phyloP scores from a whole-genome alignment of 2,113 vertebrate species.

The Takifugu bimaculatus region DNA sequence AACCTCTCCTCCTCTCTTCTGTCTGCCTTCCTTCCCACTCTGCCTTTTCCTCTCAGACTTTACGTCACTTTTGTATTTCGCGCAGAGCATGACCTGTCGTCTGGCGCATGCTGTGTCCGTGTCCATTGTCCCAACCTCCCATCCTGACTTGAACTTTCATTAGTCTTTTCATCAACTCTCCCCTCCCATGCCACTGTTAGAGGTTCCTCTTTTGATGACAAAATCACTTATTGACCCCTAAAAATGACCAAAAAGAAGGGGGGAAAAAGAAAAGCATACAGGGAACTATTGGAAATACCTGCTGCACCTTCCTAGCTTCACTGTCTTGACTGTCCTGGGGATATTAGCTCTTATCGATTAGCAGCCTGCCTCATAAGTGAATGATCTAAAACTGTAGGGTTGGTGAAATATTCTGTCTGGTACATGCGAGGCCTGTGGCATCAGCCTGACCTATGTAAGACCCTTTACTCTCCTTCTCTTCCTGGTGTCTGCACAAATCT shows the following conservation, averaged over 20 bases:
- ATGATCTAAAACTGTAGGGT: slow-evolving; percentile 72
- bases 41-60: slow-evolving; percentile 39
- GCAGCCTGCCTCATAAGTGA: slow-evolving; percentile 70
- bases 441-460: slow-evolving; percentile 80
- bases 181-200: slow-evolving; percentile 80
- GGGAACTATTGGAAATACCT: slow-evolving; percentile 66
- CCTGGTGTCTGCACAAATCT: slow-evolving; percentile 26
- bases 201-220: slow-evolving; percentile 82
- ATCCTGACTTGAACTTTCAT: slow-evolving; percentile 75
- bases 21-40: slow-evolving; percentile 37
- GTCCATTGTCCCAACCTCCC: slow-evolving; percentile 65
- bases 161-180: slow-evolving; percentile 77
- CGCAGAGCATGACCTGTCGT: slow-evolving; percentile 85
- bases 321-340: slow-evolving; percentile 77
- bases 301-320: slow-evolving; percentile 75
- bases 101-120: slow-evolving; percentile 87
- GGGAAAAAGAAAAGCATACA: slow-evolving; percentile 50
- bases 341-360: slow-evolving; percentile 56
- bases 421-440: slow-evolving; percentile 79
- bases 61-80: slow-evolving; percentile 76
- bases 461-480: slow-evolving; percentile 73
- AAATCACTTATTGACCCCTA: slow-evolving; percentile 50
- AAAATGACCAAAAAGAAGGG: slow-evolving; percentile 3
- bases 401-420: slow-evolving; percentile 77
- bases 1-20: slow-evolving; percentile 34